Evolutionary conservation across 2,888 invertebrate genomes (phyloP).

Genomic region (Aromia moschata): DNA sequence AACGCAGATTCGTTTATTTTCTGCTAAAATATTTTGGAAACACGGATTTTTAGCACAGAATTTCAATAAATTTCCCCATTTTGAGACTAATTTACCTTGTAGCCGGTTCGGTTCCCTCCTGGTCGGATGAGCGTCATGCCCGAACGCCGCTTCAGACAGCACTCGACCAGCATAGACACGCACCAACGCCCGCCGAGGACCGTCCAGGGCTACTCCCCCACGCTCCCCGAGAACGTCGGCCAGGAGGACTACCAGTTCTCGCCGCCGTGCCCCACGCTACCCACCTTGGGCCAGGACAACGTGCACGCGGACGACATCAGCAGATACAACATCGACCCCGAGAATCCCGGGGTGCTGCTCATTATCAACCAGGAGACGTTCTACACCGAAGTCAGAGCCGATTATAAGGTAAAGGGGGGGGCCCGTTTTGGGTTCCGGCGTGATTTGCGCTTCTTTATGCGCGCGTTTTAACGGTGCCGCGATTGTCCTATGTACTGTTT

Average conservation of each 20-base stretch:
- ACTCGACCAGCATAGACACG: constrained; percentile 16
- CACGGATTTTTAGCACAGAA: too few relatives aligned
- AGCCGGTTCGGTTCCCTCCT: too few relatives aligned
- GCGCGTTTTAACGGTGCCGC: too few relatives aligned
- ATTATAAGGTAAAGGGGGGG: constrained; percentile 34
- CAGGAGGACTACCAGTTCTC: constrained; percentile 21
- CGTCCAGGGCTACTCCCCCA: not conserved
- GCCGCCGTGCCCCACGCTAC: not conserved
- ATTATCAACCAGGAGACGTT: constrained; percentile 62
- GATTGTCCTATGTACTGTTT: too few relatives aligned
- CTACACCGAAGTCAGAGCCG: constrained; percentile 47
- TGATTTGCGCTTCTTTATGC: too few relatives aligned
- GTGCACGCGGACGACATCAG: constrained; percentile 22
- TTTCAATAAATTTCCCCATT: too few relatives aligned
- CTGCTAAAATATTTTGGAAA: too few relatives aligned
- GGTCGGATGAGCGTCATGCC: too few relatives aligned
- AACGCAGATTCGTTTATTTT: too few relatives aligned
- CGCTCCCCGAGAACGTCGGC: not conserved
- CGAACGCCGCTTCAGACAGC: too few relatives aligned
- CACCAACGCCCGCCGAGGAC: not conserved
- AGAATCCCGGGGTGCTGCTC: constrained; percentile 58
- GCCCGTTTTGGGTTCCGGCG: too few relatives aligned
- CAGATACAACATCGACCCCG: constrained; percentile 49
- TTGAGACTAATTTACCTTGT: too few relatives aligned
- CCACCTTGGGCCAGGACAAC: not conserved